Evolutionary conservation across 1,140 invertebrate genomes (phyloP), one percentile per base, ranked within the genome.

Genomic region (Globodera rostochiensis): DNA sequence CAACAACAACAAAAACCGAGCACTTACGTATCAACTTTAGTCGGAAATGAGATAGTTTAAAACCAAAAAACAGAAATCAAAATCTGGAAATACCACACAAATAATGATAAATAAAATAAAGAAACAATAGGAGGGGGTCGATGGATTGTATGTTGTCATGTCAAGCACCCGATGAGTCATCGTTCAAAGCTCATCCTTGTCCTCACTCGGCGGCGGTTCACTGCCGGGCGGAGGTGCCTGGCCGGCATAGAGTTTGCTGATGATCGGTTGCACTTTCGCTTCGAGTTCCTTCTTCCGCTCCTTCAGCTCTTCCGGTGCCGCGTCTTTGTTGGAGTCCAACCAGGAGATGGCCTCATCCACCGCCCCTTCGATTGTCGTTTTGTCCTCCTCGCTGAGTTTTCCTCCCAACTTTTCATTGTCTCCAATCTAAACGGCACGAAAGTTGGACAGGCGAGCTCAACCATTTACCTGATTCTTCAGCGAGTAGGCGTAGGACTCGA

Each of bases 401-500:
- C 94, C 93, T 36, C 97, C 97, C 36, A 99, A 93, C 91, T 99
- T 99, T 83, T 99, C 97, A 91, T 99, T 99, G 90, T 99, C 97
- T 66, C 92, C 92, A 36, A 99, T 92, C 86, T 86, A 50, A 78
- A 86, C 73, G 7, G 15, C 9, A 36, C 4, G 57, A 5, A 19
- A 60, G 5, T 60, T 15, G 15, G 11, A 15, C 57, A 13, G 13
- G 50, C 7, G 11, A 53, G 57, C 13, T 46, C 49, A 47, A 70
- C 49, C 36, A 36, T 70, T 13, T 53, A 87, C 82, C 91, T 99
- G 98, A 91, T 97, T 98, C 92, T 99, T 99, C 49, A 99, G 92
- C 9, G 95, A 95, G 90, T 99, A 99, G 0, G 96, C 95, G 87
- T 98, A 98, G 49, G 95, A 96, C 91, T 99, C 97, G 57, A 99